Evolutionary conservation across 92 coral and sea anemone species (phyloP).

Genomic region (Zoanthus gigantus): DNA sequence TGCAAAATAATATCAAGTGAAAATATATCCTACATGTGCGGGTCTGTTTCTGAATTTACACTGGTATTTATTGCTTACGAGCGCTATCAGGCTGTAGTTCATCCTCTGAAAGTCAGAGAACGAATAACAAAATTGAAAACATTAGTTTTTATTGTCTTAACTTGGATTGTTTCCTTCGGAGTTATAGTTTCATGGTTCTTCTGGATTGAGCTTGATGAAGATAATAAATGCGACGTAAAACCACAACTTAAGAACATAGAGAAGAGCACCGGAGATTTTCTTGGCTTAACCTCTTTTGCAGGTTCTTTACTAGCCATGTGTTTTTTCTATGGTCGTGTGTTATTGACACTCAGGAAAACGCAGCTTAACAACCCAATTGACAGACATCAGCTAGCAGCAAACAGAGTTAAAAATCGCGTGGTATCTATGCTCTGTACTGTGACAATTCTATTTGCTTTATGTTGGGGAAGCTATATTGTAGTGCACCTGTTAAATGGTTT

Average conservation of each 20-base stretch:
- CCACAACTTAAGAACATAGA: not conserved
- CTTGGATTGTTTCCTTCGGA: constrained; percentile 4
- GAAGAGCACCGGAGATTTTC: not conserved
- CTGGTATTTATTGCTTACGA: constrained; percentile 18
- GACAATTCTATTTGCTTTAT: not conserved
- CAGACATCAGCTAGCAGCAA: constrained; percentile 10
- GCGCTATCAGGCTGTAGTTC: constrained; percentile 26
- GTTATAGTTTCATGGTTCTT: not conserved
- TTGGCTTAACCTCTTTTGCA: not conserved
- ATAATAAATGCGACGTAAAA: not conserved
- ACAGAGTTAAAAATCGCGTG: not conserved
- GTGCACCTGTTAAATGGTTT: not conserved
- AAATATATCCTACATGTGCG: not conserved
- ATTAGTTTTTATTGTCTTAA: constrained; percentile 1
- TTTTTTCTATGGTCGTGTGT: not conserved
- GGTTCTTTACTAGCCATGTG: not conserved
- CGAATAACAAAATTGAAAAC: constrained; percentile 15
- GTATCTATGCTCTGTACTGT: constrained; percentile 14
- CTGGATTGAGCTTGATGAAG: not conserved
- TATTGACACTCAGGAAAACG: not conserved
- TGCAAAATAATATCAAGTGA: constrained; percentile 12
- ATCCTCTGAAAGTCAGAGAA: constrained; percentile 18
- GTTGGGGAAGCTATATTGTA: constrained; percentile 5
- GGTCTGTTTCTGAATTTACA: not conserved
- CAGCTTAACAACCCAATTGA: not conserved